These are phyloP conservation scores for Hiodon tergisus DNA, from an alignment of 2,113 vertebrate genomes.

Conservation along the genomic window DNA sequence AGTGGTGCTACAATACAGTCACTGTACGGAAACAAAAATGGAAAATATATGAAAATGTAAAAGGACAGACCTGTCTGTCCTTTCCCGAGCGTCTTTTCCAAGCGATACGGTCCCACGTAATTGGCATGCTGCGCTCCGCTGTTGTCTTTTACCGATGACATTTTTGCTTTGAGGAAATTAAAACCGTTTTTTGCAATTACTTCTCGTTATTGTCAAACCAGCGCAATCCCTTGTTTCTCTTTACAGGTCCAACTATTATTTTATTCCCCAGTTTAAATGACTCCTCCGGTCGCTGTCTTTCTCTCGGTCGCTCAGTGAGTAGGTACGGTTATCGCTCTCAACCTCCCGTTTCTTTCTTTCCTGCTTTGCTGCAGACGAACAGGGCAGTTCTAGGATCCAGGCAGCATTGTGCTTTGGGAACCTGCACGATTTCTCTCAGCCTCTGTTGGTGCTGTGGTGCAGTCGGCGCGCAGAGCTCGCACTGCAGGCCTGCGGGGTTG, in stretches of 20 bases:
- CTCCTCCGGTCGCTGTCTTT: slow-evolving; percentile 30
- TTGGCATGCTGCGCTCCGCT: slow-evolving; percentile 91
- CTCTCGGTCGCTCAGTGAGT: slow-evolving; percentile 25
- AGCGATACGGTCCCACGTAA: slow-evolving; percentile 97
- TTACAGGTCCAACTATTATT: slow-evolving; percentile 16
- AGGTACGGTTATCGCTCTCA: slow-evolving; percentile 7
- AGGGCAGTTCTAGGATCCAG: slow-evolving; percentile 25
- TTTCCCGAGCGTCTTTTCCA: slow-evolving; percentile 99
- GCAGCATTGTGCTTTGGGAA: slow-evolving; percentile 26
- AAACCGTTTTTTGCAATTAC: slow-evolving; percentile 24
- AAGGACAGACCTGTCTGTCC: slow-evolving; percentile 94
- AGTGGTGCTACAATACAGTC: background rate
- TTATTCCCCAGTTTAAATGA: slow-evolving; percentile 41
- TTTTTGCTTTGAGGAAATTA: slow-evolving; percentile 39
- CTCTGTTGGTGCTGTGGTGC: slow-evolving; percentile 32
- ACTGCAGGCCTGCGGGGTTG: background rate
- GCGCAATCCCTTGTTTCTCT: slow-evolving; percentile 17
- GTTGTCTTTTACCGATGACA: slow-evolving; percentile 91
- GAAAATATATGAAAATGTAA: background rate
- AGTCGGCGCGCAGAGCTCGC: slow-evolving; percentile 1
- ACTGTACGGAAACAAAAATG: background rate
- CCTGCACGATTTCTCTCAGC: slow-evolving; percentile 17
- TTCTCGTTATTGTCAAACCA: slow-evolving; percentile 30
- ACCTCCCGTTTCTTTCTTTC: slow-evolving; percentile 20
- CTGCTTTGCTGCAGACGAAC: slow-evolving; percentile 30